Evolutionary conservation across 2,113 vertebrate genomes (phyloP).

Genomic region (cat (Felis catus)): DNA sequence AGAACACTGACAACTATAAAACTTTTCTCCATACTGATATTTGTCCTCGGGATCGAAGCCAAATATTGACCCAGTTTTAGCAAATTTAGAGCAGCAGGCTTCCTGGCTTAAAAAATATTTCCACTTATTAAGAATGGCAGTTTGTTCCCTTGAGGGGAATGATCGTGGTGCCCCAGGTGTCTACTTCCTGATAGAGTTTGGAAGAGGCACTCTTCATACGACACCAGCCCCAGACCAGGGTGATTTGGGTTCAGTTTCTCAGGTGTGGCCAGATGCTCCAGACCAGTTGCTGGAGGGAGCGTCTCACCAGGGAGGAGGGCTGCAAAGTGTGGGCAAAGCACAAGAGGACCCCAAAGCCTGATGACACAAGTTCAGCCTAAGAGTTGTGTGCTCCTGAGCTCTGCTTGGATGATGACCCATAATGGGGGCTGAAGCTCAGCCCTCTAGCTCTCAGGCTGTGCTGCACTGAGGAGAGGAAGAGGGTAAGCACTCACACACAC

Average conservation of each 20-base stretch:
- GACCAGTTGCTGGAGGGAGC: background rate
- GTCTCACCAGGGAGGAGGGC: background rate
- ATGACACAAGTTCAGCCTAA: background rate
- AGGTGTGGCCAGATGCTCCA: background rate
- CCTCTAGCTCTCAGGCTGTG: no score
- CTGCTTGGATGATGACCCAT: background rate
- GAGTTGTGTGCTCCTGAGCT: background rate
- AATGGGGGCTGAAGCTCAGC: background rate
- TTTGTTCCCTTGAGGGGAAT: constrained; percentile 37
- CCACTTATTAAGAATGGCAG: background rate
- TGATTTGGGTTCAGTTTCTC: background rate
- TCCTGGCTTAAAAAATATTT: constrained; percentile 57
- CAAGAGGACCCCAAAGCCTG: background rate
- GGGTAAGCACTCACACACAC: background rate
- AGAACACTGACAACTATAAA: background rate
- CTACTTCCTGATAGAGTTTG: constrained; percentile 1
- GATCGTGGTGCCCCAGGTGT: background rate
- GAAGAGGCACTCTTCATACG: background rate
- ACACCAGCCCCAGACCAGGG: background rate
- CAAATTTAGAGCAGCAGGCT: constrained; percentile 38
- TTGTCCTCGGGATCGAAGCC: constrained; percentile 38
- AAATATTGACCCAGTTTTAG: constrained; percentile 66
- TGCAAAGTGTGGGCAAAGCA: background rate
- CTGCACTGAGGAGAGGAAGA: no score
- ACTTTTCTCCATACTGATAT: background rate